Base-by-base conservation (phyloP, 2,888 invertebrate species). In the Cheilosia vulpina region DNA sequence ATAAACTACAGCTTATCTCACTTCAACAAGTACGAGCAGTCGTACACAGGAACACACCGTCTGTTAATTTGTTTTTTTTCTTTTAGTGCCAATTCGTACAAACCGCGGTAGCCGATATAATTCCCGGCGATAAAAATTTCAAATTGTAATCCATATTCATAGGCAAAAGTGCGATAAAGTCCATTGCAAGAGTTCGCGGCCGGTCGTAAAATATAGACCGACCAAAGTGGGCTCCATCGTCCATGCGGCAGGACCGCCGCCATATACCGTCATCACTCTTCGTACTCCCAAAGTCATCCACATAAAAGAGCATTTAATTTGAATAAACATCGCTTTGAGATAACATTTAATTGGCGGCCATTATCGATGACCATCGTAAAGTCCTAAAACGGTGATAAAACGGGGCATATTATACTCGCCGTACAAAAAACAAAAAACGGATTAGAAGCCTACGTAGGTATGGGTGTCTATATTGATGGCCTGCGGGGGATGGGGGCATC, bases 371-470 rank as follows among this genome's bases (percentile, higher is more conserved):
- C 71, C 81, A 77, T 82, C 81, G 71, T 77, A 53, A 82, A 82
- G 63, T 82, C 71, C 81, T 71, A 82, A 82, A 82, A 77, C 69
- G 77, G 81, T 71, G 81, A 82, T 82, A 82, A 82, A 82, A 77
- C 45, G 31, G 43, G n/a, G 2, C 63, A 69, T 2, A 27, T 6
- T 6, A 31, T 31, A 31, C 31, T 31, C 31, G 31, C 9, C 31
- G 31, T 62, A 69, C 45, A 57, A 17, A 62, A 19, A 38, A 63
- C 57, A 19, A 38, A 57, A 63, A 69, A 60, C 27, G 45, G 71
- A 82, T 76, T 76, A 69, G 69, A 77, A 77, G 53, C 50, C 11
- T 13, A 11, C 21, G 7, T 60, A 15, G 13, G 55, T 17, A 9
- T 6, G 27, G 31, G 31, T 31, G 9, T 9, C 31, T 31, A 9